Evolutionary conservation across 2,113 vertebrate species (phyloP), one percentile per base, ranked within the genome.

Genomic region (Girardinichthys multiradiatus): DNA sequence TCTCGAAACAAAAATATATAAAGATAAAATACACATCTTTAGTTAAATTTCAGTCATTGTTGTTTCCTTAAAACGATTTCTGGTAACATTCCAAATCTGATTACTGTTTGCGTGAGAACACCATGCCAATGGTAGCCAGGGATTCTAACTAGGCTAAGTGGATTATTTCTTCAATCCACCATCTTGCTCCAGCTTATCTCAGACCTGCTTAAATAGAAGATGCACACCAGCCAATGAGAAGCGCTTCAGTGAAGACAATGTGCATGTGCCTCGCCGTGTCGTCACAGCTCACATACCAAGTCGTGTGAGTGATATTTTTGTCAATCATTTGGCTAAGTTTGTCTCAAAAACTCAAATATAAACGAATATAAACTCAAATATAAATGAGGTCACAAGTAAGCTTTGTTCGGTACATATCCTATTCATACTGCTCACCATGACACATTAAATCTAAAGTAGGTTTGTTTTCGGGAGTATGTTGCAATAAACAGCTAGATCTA

Each of bases 81-180:
- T 42, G n/a, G 2, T 17, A 57, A 58, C 5, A 24, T 1, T 59
- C 30, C 4, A 28, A 48, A 65, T 83, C 19, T 75, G 30, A 65
- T 72, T 24, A 64, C 27, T 2, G 61, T 62, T 42, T 80, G 83
- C 42, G 27, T 86, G 80, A 83, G 62, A 79, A 30, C 57, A 33
- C 37, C 10, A 42, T 21, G 69, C 82, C 72, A 68, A 26, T 64
- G 31, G 61, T 72, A 72, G 31, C 65, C 26, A 37, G 35, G 51
- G 29, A 79, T 63, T 68, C 59, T 76, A 90, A 91, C 84, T 84
- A 79, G 84, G 84, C 76, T 93, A 92, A 93, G 83, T 76, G 70
- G 93, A 95, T 95, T 94, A 94, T 27, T 75, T 48, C 70, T 64
- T 68, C 77, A 89, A 90, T 87, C 87, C 85, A 75, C 73, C 72